Percentiles rank a stretch among this genome's conserved stretches.
Evolutionary conservation across 2,888 invertebrate genomes (phyloP).

Genomic region (Macrophya alboannulata): DNA sequence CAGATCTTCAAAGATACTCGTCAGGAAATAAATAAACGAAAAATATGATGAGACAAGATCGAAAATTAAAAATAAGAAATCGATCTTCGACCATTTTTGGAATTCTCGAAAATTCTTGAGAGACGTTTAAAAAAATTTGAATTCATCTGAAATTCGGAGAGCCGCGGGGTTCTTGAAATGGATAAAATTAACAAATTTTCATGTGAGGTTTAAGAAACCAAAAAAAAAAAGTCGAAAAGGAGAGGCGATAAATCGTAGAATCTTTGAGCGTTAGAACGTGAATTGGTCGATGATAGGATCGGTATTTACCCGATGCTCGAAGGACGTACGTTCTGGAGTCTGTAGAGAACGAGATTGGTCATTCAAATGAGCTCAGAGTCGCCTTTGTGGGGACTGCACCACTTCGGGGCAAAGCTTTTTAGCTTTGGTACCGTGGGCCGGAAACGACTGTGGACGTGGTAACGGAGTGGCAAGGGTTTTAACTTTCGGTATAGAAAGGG

Average conservation of each 20-base stretch:
- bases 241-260: not conserved
- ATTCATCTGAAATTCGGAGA: too few species aligned
- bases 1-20: too few species aligned
- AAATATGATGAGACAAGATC: too few species aligned
- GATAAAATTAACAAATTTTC: too few species aligned
- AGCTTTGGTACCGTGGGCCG: slow-evolving; percentile 12
- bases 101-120: too few species aligned
- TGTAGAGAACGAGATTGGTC: slow-evolving; percentile 28
- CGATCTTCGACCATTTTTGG: too few species aligned
- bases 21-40: too few species aligned
- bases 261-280: not conserved
- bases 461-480: slow-evolving; percentile 22
- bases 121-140: too few species aligned
- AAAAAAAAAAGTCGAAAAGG: too few species aligned
- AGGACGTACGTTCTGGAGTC: not conserved
- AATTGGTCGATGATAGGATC: not conserved
- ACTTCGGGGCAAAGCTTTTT: slow-evolving; percentile 34
- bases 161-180: too few species aligned
- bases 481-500: slow-evolving; percentile 17
- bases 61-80: too few species aligned
- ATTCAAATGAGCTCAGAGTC: slow-evolving; percentile 29
- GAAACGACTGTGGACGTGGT: slow-evolving; percentile 34
- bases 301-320: not conserved
- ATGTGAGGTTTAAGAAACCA: too few species aligned
- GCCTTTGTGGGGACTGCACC: slow-evolving; percentile 21